Percentiles rank a stretch among this genome's conserved stretches.
These are phyloP conservation scores for Eledona agricola DNA, from an alignment of 2,888 invertebrate genomes.

Conservation along the genomic window DNA sequence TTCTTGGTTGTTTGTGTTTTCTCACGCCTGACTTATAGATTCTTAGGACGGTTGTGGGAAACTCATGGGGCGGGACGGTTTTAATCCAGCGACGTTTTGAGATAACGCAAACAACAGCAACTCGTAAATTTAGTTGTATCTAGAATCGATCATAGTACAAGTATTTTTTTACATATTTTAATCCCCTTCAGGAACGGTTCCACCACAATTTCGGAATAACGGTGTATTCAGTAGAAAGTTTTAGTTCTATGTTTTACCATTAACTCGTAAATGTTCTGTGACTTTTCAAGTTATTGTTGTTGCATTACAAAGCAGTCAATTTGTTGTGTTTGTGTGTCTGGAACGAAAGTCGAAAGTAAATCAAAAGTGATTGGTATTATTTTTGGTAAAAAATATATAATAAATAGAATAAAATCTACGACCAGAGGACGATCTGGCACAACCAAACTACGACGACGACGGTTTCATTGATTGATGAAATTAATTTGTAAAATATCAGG, in stretches of 20 bases:
- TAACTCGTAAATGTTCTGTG: slow-evolving; percentile 43
- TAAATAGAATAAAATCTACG: slow-evolving; percentile 8
- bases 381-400: slow-evolving; percentile 21
- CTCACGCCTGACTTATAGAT: too few relatives aligned
- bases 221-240: slow-evolving; percentile 48
- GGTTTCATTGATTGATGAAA: slow-evolving; percentile 17
- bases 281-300: slow-evolving; percentile 48
- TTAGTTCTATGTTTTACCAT: slow-evolving; percentile 45
- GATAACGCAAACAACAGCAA: slow-evolving; percentile 13
- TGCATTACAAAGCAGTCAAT: too few relatives aligned
- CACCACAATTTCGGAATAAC: slow-evolving; percentile 46
- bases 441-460: too few relatives aligned
- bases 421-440: slow-evolving; percentile 9
- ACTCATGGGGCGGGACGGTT: background rate
- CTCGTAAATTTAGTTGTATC: slow-evolving; percentile 22
- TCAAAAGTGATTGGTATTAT: slow-evolving; percentile 26
- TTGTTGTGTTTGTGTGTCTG: slow-evolving; percentile 54
- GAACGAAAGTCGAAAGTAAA: slow-evolving; percentile 41
- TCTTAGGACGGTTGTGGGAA: slow-evolving; percentile 8
- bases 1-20: slow-evolving; percentile 17
- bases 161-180: slow-evolving; percentile 33
- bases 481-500: slow-evolving; percentile 22
- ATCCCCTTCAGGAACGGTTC: slow-evolving; percentile 16
- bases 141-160: slow-evolving; percentile 25
- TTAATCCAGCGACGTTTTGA: background rate